Conservation (phyloP, 2,888 invertebrate species). For the Phragmatobia fuliginosa region DNA sequence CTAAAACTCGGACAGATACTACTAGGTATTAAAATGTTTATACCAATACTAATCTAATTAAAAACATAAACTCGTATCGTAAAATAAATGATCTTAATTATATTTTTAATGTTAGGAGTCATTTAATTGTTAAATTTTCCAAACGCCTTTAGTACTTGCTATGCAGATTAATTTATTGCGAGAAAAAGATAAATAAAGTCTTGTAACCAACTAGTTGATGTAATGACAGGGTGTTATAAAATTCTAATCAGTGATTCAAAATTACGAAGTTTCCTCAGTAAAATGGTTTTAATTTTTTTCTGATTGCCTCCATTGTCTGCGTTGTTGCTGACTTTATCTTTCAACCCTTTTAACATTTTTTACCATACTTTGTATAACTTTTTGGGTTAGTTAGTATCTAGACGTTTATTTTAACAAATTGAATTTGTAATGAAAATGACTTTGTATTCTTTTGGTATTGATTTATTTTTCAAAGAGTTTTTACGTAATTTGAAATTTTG, state of each 20-base stretch:
- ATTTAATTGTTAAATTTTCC: not conserved
- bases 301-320: conserved; percentile 62
- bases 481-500: conserved; percentile 29
- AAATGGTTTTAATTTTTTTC: conserved; percentile 49
- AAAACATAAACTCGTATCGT: too few relatives aligned
- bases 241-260: conserved; percentile 39
- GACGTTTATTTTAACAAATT: conserved; percentile 60
- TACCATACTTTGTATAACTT: conserved; percentile 56
- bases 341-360: conserved; percentile 57
- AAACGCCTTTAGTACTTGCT: not conserved
- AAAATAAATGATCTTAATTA: too few relatives aligned
- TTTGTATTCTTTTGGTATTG: conserved; percentile 46
- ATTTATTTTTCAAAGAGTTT: conserved; percentile 28
- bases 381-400: conserved; percentile 49
- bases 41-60: too few relatives aligned
- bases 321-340: conserved; percentile 55
- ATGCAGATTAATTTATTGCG: not conserved
- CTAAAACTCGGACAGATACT: too few relatives aligned
- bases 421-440: conserved; percentile 50
- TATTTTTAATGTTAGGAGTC: too few relatives aligned
- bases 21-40: too few relatives aligned
- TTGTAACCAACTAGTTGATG: not conserved
- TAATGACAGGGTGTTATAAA: conserved; percentile 16
- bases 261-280: conserved; percentile 37
- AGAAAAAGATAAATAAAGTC: not conserved